Evolutionary conservation across 1,140 invertebrate species (phyloP).

Genomic region (Venturia canescens): DNA sequence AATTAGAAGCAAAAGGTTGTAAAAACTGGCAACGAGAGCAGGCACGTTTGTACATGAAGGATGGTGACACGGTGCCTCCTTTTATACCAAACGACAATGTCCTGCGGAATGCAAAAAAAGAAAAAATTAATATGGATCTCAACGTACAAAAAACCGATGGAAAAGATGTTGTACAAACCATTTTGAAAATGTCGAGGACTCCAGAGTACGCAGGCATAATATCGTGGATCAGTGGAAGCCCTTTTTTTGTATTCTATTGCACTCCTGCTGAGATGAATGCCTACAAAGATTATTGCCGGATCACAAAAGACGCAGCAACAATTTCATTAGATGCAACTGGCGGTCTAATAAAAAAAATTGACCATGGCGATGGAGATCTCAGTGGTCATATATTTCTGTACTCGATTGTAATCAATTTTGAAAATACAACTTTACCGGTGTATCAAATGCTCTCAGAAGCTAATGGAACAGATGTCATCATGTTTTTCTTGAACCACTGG

Average conservation of each 20-base stretch:
- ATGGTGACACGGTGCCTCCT: slow-evolving; percentile 27
- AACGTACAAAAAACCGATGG: not conserved
- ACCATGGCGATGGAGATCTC: no score
- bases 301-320: not conserved
- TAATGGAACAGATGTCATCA: slow-evolving; percentile 33
- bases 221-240: not conserved
- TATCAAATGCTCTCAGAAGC: slow-evolving; percentile 42
- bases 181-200: slow-evolving; percentile 6
- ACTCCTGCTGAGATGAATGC: slow-evolving; percentile 1
- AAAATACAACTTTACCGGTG: slow-evolving; percentile 23
- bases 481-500: slow-evolving; percentile 19
- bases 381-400: slow-evolving; percentile 53
- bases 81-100: not conserved
- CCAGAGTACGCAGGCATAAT: not conserved
- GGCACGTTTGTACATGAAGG: not conserved
- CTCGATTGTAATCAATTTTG: slow-evolving; percentile 45
- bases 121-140: not conserved
- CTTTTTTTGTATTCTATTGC: slow-evolving; percentile 26
- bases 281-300: slow-evolving; percentile 36
- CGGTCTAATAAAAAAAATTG: slow-evolving; percentile 15
- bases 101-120: slow-evolving; percentile 3
- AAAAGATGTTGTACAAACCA: not conserved
- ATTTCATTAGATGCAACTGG: slow-evolving; percentile 45
- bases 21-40: not conserved
- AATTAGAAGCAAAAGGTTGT: not conserved